phyloP scores from a whole-genome alignment of 2,888 invertebrate species.

The Coelopa pilipes region DNA sequence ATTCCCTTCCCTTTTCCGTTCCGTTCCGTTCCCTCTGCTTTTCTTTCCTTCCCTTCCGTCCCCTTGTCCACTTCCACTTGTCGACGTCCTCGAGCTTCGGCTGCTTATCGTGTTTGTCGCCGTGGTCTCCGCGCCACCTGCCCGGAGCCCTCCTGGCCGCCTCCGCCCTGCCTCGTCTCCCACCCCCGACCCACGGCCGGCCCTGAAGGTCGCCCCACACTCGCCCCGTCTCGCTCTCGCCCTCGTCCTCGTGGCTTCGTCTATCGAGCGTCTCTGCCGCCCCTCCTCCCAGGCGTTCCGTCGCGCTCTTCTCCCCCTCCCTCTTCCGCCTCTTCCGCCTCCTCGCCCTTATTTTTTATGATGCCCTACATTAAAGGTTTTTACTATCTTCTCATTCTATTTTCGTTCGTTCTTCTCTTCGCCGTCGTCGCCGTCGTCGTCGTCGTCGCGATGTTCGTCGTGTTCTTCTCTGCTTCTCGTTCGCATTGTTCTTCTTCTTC shows the following conservation, averaged over 20 bases:
- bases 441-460: neutral
- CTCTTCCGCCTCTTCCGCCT: no score
- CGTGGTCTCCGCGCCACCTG: neutral
- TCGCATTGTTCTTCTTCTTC: slow-evolving; percentile 45
- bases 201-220: neutral
- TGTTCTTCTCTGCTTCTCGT: neutral
- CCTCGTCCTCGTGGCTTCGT: no score
- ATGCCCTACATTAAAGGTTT: no score
- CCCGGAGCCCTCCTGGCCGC: no score
- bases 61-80: neutral
- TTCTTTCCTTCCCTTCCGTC: neutral
- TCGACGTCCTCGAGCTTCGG: neutral
- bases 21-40: neutral
- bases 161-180: no score
- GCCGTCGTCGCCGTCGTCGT: neutral
- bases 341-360: no score
- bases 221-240: neutral
- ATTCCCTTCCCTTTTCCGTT: neutral
- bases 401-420: no score
- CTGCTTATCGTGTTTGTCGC: neutral
- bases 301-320: no score
- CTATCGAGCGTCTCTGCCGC: no score
- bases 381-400: no score
- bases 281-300: no score
- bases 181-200: neutral